These are phyloP conservation scores for Piaya cayana DNA, from an alignment of 2,113 vertebrate species.

Conservation along the genomic window DNA sequence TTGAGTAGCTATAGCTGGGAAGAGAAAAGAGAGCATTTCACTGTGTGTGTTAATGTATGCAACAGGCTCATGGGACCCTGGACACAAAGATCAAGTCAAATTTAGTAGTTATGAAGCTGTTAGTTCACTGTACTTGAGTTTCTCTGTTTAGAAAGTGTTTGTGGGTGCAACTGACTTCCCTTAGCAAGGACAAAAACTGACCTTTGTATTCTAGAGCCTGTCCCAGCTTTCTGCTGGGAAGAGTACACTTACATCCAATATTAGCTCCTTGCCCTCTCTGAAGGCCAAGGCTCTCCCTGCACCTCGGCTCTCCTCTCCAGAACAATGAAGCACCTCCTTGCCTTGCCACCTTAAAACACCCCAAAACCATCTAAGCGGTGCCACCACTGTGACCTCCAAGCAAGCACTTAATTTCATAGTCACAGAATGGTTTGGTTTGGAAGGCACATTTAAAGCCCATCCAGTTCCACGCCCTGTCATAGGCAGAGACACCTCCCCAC, in stretches of 20 bases:
- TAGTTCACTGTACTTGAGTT: slow-evolving; percentile 67
- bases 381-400: background rate
- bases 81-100: slow-evolving; percentile 91
- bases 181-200: slow-evolving; percentile 10
- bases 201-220: background rate
- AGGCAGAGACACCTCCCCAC: too few species aligned
- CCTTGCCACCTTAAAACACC: background rate
- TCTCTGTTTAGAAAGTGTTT: slow-evolving; percentile 67
- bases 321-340: background rate
- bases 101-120: slow-evolving; percentile 72
- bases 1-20: slow-evolving; percentile 90
- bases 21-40: slow-evolving; percentile 69
- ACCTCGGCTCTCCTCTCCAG: background rate
- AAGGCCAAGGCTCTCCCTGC: background rate
- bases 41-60: slow-evolving; percentile 10
- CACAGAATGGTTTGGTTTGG: too few species aligned
- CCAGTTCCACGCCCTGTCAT: too few species aligned
- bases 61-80: slow-evolving; percentile 85
- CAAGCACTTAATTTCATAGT: background rate
- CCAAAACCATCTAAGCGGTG: background rate
- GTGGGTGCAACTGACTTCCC: slow-evolving; percentile 51
- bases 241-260: background rate
- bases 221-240: background rate
- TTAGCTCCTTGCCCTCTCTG: background rate
- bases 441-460: too few species aligned